phyloP scores from a whole-genome alignment of 2,888 invertebrate genomes.

The Hanleya hanleyi region DNA sequence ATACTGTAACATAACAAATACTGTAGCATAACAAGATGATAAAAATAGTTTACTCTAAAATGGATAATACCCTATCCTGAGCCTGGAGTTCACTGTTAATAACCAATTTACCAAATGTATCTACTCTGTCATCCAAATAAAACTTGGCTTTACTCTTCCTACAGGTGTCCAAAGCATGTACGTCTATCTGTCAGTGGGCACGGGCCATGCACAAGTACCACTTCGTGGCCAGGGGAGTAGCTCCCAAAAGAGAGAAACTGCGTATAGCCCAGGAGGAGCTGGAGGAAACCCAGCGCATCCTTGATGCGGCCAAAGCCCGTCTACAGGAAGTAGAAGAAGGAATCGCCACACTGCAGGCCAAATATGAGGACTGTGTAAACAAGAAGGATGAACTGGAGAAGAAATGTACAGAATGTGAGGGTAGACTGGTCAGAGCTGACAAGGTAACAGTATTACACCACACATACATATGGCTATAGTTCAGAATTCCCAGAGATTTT shows the following conservation, averaged over 20 bases:
- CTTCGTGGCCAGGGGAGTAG: conserved; percentile 73
- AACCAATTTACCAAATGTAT: no score
- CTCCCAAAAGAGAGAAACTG: conserved; percentile 72
- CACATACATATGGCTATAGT: no score
- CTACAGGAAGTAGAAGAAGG: conserved; percentile 72
- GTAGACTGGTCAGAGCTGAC: conserved; percentile 71
- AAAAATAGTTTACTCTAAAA: no score
- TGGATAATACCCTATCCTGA: no score
- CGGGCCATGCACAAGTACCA: conserved; percentile 75
- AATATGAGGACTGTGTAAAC: conserved; percentile 72
- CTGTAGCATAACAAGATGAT: no score
- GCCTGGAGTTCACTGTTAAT: no score
- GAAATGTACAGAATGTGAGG: conserved; percentile 73
- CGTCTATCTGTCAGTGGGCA: conserved; percentile 88
- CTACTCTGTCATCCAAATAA: no score
- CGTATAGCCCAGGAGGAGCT: conserved; percentile 70
- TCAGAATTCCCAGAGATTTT: no score
- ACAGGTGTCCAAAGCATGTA: conserved; percentile 85
- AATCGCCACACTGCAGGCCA: conserved; percentile 71
- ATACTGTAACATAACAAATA: no score
- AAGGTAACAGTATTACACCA: conserved; percentile 71
- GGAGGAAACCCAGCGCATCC: conserved; percentile 67
- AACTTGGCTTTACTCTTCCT: not conserved
- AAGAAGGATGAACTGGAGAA: conserved; percentile 73
- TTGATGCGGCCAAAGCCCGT: conserved; percentile 68